Evolutionary conservation across 2,113 vertebrate genomes (phyloP).

Genomic region (Polypterus senegalus): DNA sequence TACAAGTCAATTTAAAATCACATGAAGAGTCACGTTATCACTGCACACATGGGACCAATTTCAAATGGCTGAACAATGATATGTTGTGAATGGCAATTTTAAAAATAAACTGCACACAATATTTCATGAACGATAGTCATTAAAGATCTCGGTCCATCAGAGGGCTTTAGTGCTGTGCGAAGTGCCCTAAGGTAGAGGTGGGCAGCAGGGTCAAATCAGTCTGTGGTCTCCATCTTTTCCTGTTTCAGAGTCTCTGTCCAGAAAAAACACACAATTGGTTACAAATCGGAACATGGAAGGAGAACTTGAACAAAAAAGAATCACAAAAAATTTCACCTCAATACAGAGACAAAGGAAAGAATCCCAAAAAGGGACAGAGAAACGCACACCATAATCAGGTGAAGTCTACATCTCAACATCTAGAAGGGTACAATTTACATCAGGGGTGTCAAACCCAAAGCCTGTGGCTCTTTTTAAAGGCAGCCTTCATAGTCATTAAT

Average conservation of each 20-base stretch:
- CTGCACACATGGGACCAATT: conserved; percentile 47
- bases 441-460: neutral
- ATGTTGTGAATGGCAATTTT: neutral
- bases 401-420: neutral
- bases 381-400: accelerated
- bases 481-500: no score
- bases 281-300: neutral
- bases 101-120: conserved; percentile 26
- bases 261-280: neutral
- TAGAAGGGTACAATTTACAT: accelerated
- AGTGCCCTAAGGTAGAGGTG: conserved; percentile 14
- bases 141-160: conserved; percentile 11
- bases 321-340: neutral
- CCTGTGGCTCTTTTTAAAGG: no score
- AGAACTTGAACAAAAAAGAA: neutral
- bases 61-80: conserved; percentile 1
- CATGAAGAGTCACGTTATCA: conserved; percentile 44
- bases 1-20: conserved; percentile 63
- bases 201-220: conserved; percentile 35
- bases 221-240: conserved; percentile 53
- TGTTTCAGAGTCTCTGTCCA: conserved; percentile 46
- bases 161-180: conserved; percentile 31
- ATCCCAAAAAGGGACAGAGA: neutral
- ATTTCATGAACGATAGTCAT: conserved; percentile 24
- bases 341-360: neutral